Evolutionary conservation across 2,888 invertebrate species (phyloP).

Genomic region (Encarsia formosa): DNA sequence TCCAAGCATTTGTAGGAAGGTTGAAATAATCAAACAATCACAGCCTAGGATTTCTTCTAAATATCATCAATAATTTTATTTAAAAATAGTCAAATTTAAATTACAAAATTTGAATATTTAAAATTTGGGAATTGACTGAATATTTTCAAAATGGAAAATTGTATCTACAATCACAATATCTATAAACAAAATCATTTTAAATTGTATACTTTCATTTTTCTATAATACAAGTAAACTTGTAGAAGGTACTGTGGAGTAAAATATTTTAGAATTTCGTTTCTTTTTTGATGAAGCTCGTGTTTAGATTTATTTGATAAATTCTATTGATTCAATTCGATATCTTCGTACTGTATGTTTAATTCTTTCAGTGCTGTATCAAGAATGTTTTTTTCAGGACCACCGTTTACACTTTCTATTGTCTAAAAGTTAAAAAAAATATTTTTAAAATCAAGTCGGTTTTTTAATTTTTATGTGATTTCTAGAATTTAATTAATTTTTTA

Average conservation of each 20-base stretch:
- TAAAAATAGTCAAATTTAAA: conserved; percentile 19
- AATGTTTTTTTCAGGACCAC: conserved; percentile 38
- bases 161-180: conserved; percentile 9
- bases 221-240: conserved; percentile 15
- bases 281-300: conserved; percentile 17
- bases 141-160: conserved; percentile 7
- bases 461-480: neutral
- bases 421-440: conserved; percentile 25
- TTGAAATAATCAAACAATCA: too few species aligned
- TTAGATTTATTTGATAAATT: conserved; percentile 7
- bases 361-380: conserved; percentile 44
- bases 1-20: too few species aligned
- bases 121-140: conserved; percentile 19
- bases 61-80: conserved; percentile 17
- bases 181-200: conserved; percentile 16
- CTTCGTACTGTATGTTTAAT: conserved; percentile 44
- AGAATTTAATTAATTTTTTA: conserved; percentile 1
- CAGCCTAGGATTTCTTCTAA: too few species aligned
- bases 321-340: conserved; percentile 38
- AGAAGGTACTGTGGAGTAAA: conserved; percentile 11
- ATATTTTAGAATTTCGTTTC: conserved; percentile 9
- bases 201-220: conserved; percentile 16
- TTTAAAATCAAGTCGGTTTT: neutral
- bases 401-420: conserved; percentile 40
- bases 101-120: conserved; percentile 19